Percentiles rank a stretch among this genome's conserved stretches.
These are phyloP conservation scores for Cepaea nemoralis DNA, from an alignment of 1,140 invertebrate species.

Conservation along the genomic window DNA sequence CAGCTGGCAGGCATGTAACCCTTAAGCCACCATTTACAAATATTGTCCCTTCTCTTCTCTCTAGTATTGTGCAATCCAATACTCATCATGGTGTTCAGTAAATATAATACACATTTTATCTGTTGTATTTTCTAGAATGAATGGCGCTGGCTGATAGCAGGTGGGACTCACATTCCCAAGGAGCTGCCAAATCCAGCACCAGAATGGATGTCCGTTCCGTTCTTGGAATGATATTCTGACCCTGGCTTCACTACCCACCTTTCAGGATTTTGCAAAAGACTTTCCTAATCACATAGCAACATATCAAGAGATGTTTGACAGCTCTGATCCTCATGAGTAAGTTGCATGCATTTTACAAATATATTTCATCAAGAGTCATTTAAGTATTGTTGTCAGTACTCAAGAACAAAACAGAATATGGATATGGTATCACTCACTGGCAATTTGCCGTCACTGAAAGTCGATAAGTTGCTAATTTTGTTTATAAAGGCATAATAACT, in stretches of 20 bases:
- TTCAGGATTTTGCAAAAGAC: constrained; percentile 64
- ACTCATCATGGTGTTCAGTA: too few species aligned
- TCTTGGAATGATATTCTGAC: constrained; percentile 71
- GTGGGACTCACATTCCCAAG: constrained; percentile 63
- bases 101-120: background rate
- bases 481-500: too few species aligned
- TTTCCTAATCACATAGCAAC: constrained; percentile 65
- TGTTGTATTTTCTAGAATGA: constrained; percentile 61
- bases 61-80: too few species aligned
- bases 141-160: constrained; percentile 71
- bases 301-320: constrained; percentile 72
- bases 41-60: too few species aligned
- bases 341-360: background rate
- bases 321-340: constrained; percentile 69
- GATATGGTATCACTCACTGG: too few species aligned
- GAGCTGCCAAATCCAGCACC: constrained; percentile 75
- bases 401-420: too few species aligned
- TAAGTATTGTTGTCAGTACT: too few species aligned
- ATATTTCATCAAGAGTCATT: too few species aligned
- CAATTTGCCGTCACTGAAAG: too few species aligned
- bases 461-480: too few species aligned
- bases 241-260: constrained; percentile 68
- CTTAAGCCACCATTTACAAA: too few species aligned
- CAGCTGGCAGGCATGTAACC: too few species aligned
- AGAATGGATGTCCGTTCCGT: constrained; percentile 70